phyloP scores from a whole-genome alignment of 2,888 invertebrate genomes.

The Epinotia nisella region DNA sequence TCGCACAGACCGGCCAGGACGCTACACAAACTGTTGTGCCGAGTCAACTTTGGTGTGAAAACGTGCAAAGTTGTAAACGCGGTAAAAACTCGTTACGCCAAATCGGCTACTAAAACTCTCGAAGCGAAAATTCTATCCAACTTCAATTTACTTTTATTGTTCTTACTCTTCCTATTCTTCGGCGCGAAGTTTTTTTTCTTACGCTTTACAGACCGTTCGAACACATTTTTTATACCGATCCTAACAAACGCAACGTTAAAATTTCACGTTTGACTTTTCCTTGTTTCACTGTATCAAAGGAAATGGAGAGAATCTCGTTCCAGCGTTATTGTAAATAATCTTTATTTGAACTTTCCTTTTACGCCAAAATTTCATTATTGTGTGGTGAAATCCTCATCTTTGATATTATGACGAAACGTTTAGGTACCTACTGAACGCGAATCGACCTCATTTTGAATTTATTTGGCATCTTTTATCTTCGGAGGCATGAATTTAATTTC shows the following conservation, averaged over 20 bases:
- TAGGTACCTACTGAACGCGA: conserved; percentile 28
- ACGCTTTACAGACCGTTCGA: conserved; percentile 68
- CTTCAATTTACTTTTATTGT: conserved; percentile 84
- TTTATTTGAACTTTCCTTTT: conserved; percentile 43
- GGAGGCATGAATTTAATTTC: conserved; percentile 30
- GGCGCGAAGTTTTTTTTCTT: conserved; percentile 67
- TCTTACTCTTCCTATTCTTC: conserved; percentile 75
- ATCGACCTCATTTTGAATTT: conserved; percentile 31
- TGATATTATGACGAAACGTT: conserved; percentile 40
- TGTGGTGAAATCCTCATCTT: conserved; percentile 34
- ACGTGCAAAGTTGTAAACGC: conserved; percentile 78
- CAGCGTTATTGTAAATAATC: conserved; percentile 46
- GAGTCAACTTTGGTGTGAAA: conserved; percentile 64
- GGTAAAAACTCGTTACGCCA: conserved; percentile 83
- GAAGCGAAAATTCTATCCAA: conserved; percentile 83
- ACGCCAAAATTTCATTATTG: conserved; percentile 43
- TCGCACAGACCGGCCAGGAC: conserved; percentile 49
- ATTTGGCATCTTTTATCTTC: conserved; percentile 34
- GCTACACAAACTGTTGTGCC: conserved; percentile 58
- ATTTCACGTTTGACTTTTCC: conserved; percentile 64
- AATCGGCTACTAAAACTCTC: conserved; percentile 83
- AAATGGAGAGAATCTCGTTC: conserved; percentile 57
- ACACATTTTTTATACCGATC: conserved; percentile 74
- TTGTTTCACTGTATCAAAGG: conserved; percentile 66
- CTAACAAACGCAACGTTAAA: conserved; percentile 67